Conservation (phyloP, 2,797 vertebrate genomes). For the Sardinella longiceps region DNA sequence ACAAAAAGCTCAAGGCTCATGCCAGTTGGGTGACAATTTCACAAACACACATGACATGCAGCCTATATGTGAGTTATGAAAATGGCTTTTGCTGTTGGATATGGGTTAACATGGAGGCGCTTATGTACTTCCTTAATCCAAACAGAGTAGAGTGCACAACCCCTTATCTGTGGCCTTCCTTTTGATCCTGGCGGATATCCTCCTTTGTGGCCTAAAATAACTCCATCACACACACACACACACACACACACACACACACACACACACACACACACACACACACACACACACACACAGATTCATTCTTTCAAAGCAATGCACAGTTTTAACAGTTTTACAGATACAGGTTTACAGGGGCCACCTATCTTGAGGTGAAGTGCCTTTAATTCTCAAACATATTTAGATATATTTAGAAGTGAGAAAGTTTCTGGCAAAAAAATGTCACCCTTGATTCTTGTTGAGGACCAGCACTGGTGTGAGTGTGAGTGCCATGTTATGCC, state of each 20-base stretch:
- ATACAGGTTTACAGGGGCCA: too few relatives aligned
- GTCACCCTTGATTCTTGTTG: too few relatives aligned
- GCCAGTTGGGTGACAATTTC: not conserved
- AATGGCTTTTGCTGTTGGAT: not conserved
- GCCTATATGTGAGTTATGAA: too few relatives aligned
- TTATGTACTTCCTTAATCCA: not conserved
- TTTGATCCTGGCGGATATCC: not conserved
- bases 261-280: too few relatives aligned
- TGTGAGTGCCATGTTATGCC: not conserved
- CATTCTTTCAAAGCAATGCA: too few relatives aligned
- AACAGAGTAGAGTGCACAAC: not conserved
- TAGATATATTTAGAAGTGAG: not conserved
- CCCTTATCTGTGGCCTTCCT: not conserved
- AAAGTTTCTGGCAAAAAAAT: not conserved
- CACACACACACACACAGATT: too few relatives aligned
- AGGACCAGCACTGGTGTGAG: too few relatives aligned
- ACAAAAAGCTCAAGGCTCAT: too few relatives aligned
- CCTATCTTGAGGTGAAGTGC: not conserved
- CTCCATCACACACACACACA: not conserved
- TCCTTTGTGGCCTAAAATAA: too few relatives aligned
- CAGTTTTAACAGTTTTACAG: too few relatives aligned
- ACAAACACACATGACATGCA: too few relatives aligned
- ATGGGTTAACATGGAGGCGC: not conserved
- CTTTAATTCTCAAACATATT: not conserved
- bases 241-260: not conserved